These are phyloP conservation scores for Tachysurus fulvidraco DNA, from an alignment of 2,113 vertebrate genomes.

Conservation along the genomic window DNA sequence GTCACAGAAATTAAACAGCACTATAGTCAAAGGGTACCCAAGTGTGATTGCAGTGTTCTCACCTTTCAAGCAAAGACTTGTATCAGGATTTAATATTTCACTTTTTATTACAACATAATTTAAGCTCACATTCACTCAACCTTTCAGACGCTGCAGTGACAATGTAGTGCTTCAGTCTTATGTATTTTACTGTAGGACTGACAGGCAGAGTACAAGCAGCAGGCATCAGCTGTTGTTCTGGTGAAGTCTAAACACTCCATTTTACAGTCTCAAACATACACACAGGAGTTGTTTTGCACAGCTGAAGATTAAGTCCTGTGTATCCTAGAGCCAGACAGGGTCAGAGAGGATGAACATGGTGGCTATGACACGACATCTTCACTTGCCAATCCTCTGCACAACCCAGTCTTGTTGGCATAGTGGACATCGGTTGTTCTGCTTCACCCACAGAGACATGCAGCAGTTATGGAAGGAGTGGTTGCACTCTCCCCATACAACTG, in stretches of 20 bases:
- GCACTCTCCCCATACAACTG: constrained; percentile 99
- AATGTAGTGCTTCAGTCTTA: constrained; percentile 23
- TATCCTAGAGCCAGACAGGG: constrained; percentile 1
- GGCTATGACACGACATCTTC: constrained; percentile 50
- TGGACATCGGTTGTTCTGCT: constrained; percentile 98
- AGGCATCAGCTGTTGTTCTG: constrained; percentile 15
- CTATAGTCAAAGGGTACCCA: not conserved
- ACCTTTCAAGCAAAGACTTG: not conserved
- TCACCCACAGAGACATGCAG: constrained; percentile 99
- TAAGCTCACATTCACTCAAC: constrained; percentile 32
- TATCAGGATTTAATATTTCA: not conserved
- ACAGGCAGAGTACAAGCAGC: constrained; percentile 18
- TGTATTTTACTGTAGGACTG: constrained; percentile 7
- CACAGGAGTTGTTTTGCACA: constrained; percentile 3
- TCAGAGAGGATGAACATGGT: not conserved
- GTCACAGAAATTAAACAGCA: not conserved
- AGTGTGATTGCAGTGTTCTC: not conserved
- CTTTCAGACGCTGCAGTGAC: not conserved
- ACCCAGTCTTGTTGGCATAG: constrained; percentile 99
- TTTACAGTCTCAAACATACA: constrained; percentile 43
- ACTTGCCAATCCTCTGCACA: constrained; percentile 98
- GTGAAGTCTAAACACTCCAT: constrained; percentile 11
- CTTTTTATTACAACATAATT: constrained; percentile 39
- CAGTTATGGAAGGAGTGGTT: constrained; percentile 99
- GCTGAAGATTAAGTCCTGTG: constrained; percentile 21